phyloP scores from a whole-genome alignment of 2,888 invertebrate genomes.

The Cremastinae sp. region DNA sequence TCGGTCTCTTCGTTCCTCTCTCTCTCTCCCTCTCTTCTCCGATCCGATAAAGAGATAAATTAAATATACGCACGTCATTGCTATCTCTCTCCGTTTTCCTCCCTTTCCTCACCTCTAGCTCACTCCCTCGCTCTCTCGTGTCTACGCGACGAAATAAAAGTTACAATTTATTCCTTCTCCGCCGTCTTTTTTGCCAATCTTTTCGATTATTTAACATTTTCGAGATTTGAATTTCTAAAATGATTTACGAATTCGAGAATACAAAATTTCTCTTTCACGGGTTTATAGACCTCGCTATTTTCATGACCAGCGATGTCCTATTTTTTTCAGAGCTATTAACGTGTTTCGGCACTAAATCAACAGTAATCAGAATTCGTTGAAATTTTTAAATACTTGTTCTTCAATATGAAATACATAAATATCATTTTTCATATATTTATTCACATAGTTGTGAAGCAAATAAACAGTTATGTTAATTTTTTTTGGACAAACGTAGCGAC shows the following conservation, averaged over 20 bases:
- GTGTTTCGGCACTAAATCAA: too few species aligned
- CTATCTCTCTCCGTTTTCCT: conserved; percentile 26
- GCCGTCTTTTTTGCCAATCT: neutral
- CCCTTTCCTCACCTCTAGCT: neutral
- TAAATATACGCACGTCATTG: conserved; percentile 35
- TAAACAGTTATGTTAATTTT: too few species aligned
- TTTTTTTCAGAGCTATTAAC: too few species aligned
- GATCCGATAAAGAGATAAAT: conserved; percentile 38
- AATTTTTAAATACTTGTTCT: too few species aligned
- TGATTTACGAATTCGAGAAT: conserved; percentile 4
- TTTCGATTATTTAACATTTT: conserved; percentile 23
- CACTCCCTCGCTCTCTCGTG: neutral
- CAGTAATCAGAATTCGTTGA: too few species aligned
- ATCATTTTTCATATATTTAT: too few species aligned
- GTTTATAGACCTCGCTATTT: neutral
- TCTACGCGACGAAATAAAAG: neutral
- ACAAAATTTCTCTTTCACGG: neutral
- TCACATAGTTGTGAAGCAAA: too few species aligned
- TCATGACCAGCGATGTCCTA: too few species aligned
- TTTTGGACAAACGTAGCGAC: too few species aligned
- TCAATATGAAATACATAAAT: too few species aligned
- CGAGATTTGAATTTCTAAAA: conserved; percentile 14
- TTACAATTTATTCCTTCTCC: neutral
- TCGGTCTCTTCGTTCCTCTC: conserved; percentile 7
- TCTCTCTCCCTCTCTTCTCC: neutral